Base-by-base conservation (phyloP, 2,797 vertebrate genomes). In the Pipistrellus nathusii region DNA sequence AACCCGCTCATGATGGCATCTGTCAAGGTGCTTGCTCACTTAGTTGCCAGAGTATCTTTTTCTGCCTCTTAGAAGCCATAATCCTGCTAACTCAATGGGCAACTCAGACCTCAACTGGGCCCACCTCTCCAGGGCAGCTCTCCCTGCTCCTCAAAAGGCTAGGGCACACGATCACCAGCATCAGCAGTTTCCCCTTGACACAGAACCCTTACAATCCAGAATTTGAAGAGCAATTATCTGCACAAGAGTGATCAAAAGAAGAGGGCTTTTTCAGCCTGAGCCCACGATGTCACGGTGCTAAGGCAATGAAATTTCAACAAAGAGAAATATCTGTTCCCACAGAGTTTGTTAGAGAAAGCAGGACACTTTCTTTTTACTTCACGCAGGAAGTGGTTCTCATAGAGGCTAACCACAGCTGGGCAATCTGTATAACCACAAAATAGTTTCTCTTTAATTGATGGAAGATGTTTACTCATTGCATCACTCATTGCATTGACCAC, bases 311-410 rank as follows among this genome's bases (percentile, higher is more conserved):
- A 62, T 76, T 78, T 95, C 44, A 71, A 83, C 46, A 89, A 90
- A 93, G 2, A 69, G 85, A 32, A 93, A 17, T 69, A 84, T 78
- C 27, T 59, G 38, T 88, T 96, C 90, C 89, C 96, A 95, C 20
- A 73, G 0, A 0, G 84, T 35, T 78, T 76, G 71, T 87, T 90
- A 84, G n/a, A 8, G 30, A 93, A 97, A 91, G 62, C 81, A 84
- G 71, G 96, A 94, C 71, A 92, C 82, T 95, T 96, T 95, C 94
- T 93, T 91, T 94, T 68, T 69, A 69, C n/a, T 91, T 94, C 88
- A 20, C 0, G 57, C 96, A 98, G 97, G 98, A 98, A 98, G 98
- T 98, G 96, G 83, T 96, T 98, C 95, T 97, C 97, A 97, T 97
- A 96, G 95, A 98, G 84, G 92, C 92, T 96, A 97, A 97, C 96